Evolutionary conservation across 2,113 vertebrate genomes (phyloP), one percentile per base, ranked within the genome.

Genomic region (Morone saxatilis): DNA sequence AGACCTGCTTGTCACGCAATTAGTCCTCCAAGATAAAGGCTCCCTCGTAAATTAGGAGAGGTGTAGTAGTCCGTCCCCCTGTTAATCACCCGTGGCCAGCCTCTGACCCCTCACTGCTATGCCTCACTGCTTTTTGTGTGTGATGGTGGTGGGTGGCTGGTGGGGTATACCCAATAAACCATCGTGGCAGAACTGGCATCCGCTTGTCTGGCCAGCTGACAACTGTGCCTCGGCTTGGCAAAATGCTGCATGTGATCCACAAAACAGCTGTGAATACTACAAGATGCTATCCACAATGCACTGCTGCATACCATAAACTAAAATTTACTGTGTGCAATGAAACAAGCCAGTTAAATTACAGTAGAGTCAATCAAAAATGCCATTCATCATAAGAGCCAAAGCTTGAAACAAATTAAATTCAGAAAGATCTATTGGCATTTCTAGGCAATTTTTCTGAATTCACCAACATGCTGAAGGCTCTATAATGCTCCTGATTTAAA

Each of bases 1-100:
- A 43, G 84, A 81, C 84, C 82, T 78, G 89, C 92, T 94, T 93
- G 83, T 89, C 88, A 91, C 79, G 89, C 90, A 94, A 94, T 96
- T 94, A 96, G 91, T 84, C 91, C 75, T 88, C 71, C 72, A n/a
- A 38, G 19, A 92, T 91, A 86, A 90, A 94, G 88, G 84, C 82
- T 63, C 60, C 71, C 77, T 89, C 85, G 9, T 83, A 90, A 91
- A 72, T 93, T 93, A 89, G 88, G 84, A 74, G 83, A 91, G 83
- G 83, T 88, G 89, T 86, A 90, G 80, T 67, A 45, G 38, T 53
- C 78, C 71, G 76, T 76, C 91, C 89, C 72, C 80, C 72, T 88
- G 85, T 94, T 92, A 93, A 78, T 93, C 90, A 93, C 67, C 81
- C 70, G 12, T 69, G 82, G 92, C 85, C 88, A 89, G 81, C 87